Evolutionary conservation across 1,140 invertebrate species (phyloP).

Genomic region (Zaprionus camerounensis): DNA sequence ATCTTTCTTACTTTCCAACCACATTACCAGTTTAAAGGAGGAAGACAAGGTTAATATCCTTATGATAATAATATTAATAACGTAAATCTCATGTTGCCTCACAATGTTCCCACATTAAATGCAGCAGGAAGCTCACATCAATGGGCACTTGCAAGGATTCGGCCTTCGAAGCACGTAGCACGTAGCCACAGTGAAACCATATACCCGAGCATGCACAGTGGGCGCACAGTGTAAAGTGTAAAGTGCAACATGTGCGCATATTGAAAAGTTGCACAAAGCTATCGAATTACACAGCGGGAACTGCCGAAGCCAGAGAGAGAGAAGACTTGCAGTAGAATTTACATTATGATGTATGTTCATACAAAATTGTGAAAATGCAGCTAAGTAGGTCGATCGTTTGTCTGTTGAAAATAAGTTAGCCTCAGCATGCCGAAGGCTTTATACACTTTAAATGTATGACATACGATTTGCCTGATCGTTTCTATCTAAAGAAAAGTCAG

Average conservation of each 20-base stretch:
- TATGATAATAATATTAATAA: constrained; percentile 26
- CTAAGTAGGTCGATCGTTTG: constrained; percentile 47
- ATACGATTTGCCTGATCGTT: no score
- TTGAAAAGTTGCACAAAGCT: constrained; percentile 55
- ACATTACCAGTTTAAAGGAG: not conserved
- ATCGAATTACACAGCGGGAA: constrained; percentile 55
- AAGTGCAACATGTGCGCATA: constrained; percentile 59
- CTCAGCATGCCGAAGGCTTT: not conserved
- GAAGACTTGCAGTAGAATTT: not conserved
- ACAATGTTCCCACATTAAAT: constrained; percentile 79
- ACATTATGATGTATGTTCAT: constrained; percentile 10
- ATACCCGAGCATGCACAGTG: constrained; percentile 3
- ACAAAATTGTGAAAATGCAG: constrained; percentile 8
- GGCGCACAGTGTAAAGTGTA: constrained; percentile 17
- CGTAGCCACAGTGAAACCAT: constrained; percentile 40
- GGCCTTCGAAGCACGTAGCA: constrained; percentile 67
- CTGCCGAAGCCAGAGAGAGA: not conserved
- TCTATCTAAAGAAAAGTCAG: no score
- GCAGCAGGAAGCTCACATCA: constrained; percentile 77
- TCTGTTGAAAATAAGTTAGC: not conserved
- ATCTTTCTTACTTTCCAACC: not conserved
- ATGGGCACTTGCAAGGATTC: constrained; percentile 74
- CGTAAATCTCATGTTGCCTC: constrained; percentile 25
- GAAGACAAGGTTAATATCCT: not conserved
- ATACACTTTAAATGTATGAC: not conserved